phyloP scores from a whole-genome alignment of 92 coral and sea anemone genomes.

The Scolanthus callimorphus region DNA sequence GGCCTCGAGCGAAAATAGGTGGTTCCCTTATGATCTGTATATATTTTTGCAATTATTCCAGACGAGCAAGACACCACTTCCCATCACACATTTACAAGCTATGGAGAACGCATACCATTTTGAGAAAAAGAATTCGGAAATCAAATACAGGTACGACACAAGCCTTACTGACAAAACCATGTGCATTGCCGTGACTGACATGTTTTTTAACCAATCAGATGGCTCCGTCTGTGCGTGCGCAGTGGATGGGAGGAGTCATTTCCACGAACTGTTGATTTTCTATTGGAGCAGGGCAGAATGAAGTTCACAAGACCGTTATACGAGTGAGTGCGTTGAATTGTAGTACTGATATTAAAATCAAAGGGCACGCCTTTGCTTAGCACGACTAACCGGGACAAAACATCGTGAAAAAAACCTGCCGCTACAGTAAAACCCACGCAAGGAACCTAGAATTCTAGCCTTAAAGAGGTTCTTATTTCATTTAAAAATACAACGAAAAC shows the following conservation, averaged over 20 bases:
- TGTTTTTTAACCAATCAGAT: conserved; percentile 18
- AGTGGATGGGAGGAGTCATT: conserved; percentile 51
- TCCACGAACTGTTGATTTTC: conserved; percentile 49
- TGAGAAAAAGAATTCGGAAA: conserved; percentile 58
- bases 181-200: neutral
- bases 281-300: conserved; percentile 79
- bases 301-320: conserved; percentile 71
- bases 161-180: neutral
- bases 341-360: too few species aligned
- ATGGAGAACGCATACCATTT: conserved; percentile 72
- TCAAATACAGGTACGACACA: conserved; percentile 57
- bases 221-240: conserved; percentile 76
- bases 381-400: too few species aligned
- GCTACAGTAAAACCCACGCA: too few species aligned
- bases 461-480: too few species aligned
- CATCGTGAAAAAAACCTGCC: too few species aligned
- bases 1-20: too few species aligned
- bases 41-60: too few species aligned
- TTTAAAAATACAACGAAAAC: too few species aligned
- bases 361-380: too few species aligned
- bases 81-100: conserved; percentile 55
- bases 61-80: conserved; percentile 44
- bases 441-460: too few species aligned
- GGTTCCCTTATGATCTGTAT: too few species aligned
- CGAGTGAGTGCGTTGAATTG: too few species aligned